Conservation (phyloP, 2,888 invertebrate species). For the Andrena haemorrhoa region DNA sequence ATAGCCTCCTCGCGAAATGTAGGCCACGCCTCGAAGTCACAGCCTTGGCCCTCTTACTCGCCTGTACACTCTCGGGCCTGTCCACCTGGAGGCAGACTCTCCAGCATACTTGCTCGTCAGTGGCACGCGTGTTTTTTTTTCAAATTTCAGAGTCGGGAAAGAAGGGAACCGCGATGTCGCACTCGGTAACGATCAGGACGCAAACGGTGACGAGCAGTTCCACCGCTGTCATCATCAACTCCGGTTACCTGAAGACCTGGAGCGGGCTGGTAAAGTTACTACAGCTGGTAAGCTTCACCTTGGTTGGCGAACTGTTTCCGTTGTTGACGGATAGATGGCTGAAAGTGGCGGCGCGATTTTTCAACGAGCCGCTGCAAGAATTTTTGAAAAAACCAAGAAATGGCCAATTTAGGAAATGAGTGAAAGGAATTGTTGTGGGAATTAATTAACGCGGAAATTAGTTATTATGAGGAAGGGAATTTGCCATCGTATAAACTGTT, state of each 20-base stretch:
- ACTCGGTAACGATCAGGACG: constrained; percentile 93
- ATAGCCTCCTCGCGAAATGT: constrained; percentile 56
- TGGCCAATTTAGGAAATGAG: too few species aligned
- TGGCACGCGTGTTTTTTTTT: constrained; percentile 12
- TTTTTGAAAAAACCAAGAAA: too few species aligned
- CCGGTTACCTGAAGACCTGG: constrained; percentile 91
- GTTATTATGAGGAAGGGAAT: too few species aligned
- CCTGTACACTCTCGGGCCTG: neutral
- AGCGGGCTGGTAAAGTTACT: constrained; percentile 93
- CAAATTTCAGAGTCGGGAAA: constrained; percentile 53
- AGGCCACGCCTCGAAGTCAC: constrained; percentile 72
- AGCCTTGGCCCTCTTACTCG: constrained; percentile 76
- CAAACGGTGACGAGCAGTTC: constrained; percentile 91
- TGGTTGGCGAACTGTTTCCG: neutral
- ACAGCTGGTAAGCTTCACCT: constrained; percentile 88
- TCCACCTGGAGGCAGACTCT: neutral
- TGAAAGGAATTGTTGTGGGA: too few species aligned
- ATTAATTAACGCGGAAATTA: too few species aligned
- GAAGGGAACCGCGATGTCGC: constrained; percentile 89
- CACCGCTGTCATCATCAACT: constrained; percentile 92
- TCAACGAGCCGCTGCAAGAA: too few species aligned
- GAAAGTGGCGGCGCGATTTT: too few species aligned
- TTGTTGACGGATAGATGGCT: neutral
- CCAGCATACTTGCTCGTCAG: neutral
- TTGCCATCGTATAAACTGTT: too few species aligned